Evolutionary conservation across 2,797 vertebrate genomes (phyloP), one percentile per base, ranked within the genome.

Genomic region (Uromys caudimaculatus): DNA sequence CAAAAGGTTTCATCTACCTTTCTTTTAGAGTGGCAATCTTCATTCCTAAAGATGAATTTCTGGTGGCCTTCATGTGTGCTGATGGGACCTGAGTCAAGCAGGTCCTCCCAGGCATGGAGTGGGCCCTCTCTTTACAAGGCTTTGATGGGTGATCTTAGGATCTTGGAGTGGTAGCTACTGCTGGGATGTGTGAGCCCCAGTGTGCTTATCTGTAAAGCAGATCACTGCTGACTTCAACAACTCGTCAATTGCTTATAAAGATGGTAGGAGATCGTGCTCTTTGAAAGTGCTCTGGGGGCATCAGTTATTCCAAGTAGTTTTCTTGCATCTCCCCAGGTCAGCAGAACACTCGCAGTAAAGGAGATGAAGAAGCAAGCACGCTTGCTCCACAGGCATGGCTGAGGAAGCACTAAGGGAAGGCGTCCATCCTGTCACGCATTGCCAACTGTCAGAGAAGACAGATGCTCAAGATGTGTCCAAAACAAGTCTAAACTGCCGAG

Each of bases 121-220:
- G 56, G 64, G 5, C 13, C 12, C 32, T 71, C 88, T 47, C 41
- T 52, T 89, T 2, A 16, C 4, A 10, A n/a, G 58, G 2, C 41
- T 76, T 29, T 69, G 9, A 58, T 7, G 5, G 6, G 50, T 41
- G 10, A 67, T 82, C 82, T 76, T n/a, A 62, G 58, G 69, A 27
- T 14, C 27, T 58, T 0, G 2, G 11, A 52, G 24, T 54, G 24
- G 0, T 56, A 17, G 12, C 60, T 32, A 62, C 12, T 5, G 2
- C 32, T 47, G 12, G 29, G 14, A 32, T 32, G 10, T 7, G 27
- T 64, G 38, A 60, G 9, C 47, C 56, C 91, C 19, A 23, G 35
- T 89, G 78, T 86, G 56, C 44, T 84, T n/a, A 58, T n/a, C 69
- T 58, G 1, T 71, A 44, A 95, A 89, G 52, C 58, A 76, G 73